phyloP scores from a whole-genome alignment of 2,113 vertebrate species.

The Sciurus niger region DNA sequence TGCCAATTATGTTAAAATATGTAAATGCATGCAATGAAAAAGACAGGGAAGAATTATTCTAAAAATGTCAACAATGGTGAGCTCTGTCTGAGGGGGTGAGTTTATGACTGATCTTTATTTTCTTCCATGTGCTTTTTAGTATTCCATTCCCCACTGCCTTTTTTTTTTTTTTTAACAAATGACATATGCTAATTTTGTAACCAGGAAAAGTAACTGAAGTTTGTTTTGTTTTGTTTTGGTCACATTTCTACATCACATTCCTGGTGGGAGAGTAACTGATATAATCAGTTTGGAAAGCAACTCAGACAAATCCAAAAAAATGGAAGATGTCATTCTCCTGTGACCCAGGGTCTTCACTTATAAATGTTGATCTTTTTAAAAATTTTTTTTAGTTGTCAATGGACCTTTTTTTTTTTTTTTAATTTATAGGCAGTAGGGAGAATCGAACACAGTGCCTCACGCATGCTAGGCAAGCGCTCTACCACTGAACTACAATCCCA shows the following conservation, averaged over 20 bases:
- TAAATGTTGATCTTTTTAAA: not conserved
- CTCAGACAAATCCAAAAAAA: not conserved
- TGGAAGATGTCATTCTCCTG: not conserved
- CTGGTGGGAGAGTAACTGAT: not conserved
- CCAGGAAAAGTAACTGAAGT: not conserved
- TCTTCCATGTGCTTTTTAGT: constrained; percentile 35
- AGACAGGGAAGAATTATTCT: constrained; percentile 34
- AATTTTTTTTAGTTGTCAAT: no score
- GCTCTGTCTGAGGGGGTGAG: not conserved
- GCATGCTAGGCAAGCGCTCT: no score
- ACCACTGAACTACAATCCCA: no score
- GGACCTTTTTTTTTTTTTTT: no score
- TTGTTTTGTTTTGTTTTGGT: not conserved
- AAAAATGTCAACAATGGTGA: constrained; percentile 65
- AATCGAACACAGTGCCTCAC: no score
- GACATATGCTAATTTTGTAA: constrained; percentile 45
- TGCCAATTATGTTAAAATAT: constrained; percentile 71
- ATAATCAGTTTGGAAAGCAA: not conserved
- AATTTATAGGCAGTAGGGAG: no score
- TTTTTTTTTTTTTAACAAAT: not conserved
- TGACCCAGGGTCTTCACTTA: not conserved
- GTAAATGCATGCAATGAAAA: constrained; percentile 56
- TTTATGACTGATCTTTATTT: constrained; percentile 54
- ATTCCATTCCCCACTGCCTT: not conserved
- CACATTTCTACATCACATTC: not conserved